Evolutionary conservation across 1,140 invertebrate genomes (phyloP), one percentile per base, ranked within the genome.

Genomic region (Ridgeia piscesae): DNA sequence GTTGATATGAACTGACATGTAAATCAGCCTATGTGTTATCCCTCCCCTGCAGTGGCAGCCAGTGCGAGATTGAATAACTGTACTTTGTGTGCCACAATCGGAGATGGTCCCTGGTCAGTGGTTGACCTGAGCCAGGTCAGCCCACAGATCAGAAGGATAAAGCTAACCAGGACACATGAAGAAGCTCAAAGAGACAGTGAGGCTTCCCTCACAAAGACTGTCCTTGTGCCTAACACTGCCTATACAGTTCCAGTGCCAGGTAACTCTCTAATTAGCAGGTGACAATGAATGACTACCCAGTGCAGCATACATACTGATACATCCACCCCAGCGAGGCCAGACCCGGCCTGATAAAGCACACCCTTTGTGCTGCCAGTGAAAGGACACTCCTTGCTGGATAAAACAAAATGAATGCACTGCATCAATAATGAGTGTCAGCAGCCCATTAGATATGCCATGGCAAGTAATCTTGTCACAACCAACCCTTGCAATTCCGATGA

Each of bases 191-290:
- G 58, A 77, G 58, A 4, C 58, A 77, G 58, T 77, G 58, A 77
- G 27, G 58, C 58, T 27, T 27, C 58, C 58, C 58, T 77, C 58
- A 77, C 58, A 77, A 77, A 77, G 58, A 77, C 58, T 4, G 58
- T 2, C 58, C 27, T 77, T 77, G 58, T 77, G 11, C 58, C n/a
- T n/a, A n/a, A n/a, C n/a, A n/a, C n/a, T n/a, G n/a, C n/a, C 27
- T 77, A 21, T 21, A 77, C 58, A 77, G 58, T 77, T 77, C 58
- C 58, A 27, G 58, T 77, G 17, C 58, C 58, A 77, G 58, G 58
- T 77, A 77, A 77, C 58, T 77, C 58, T 77, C 58, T 77, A 77
- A 77, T 77, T 77, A 77, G 58, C 58, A 77, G 58, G 58, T 77
- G 58, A 77, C 58, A 77, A 77, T 77, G 58, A 77, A 77, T 77